Conservation (phyloP, 2,797 vertebrate species). For the Enteromius thamalakanensis region DNA sequence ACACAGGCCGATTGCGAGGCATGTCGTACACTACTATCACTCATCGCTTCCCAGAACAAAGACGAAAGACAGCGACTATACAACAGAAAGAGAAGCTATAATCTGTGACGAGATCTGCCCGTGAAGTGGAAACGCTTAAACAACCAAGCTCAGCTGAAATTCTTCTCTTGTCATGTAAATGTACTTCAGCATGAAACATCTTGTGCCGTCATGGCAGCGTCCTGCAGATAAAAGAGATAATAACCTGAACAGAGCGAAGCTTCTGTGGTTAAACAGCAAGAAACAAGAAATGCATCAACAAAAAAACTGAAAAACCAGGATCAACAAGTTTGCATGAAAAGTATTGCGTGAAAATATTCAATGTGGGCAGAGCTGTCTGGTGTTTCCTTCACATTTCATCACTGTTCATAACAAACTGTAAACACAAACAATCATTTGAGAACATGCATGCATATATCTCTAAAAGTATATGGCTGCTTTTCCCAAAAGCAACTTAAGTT, state of each 20-base stretch:
- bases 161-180: constrained; percentile 81
- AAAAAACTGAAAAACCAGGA: neutral
- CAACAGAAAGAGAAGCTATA: constrained; percentile 57
- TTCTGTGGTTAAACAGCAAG: constrained; percentile 10
- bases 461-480: neutral
- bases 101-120: constrained; percentile 71
- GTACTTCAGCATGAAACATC: constrained; percentile 70
- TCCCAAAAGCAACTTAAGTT: no score
- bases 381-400: neutral
- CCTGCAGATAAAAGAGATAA: constrained; percentile 69
- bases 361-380: neutral
- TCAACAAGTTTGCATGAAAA: neutral
- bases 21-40: constrained; percentile 36
- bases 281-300: neutral
- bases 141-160: constrained; percentile 76
- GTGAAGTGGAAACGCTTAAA: constrained; percentile 79
- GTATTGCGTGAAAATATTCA: neutral
- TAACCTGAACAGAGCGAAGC: constrained; percentile 42
- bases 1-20: constrained; percentile 60
- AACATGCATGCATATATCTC: neutral
- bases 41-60: constrained; percentile 51
- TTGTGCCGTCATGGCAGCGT: constrained; percentile 72
- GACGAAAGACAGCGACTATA: constrained; percentile 63
- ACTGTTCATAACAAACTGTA: neutral
- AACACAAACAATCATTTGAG: no score